Conservation (phyloP, 2,888 invertebrate species). For the Andrena trimmerana region DNA sequence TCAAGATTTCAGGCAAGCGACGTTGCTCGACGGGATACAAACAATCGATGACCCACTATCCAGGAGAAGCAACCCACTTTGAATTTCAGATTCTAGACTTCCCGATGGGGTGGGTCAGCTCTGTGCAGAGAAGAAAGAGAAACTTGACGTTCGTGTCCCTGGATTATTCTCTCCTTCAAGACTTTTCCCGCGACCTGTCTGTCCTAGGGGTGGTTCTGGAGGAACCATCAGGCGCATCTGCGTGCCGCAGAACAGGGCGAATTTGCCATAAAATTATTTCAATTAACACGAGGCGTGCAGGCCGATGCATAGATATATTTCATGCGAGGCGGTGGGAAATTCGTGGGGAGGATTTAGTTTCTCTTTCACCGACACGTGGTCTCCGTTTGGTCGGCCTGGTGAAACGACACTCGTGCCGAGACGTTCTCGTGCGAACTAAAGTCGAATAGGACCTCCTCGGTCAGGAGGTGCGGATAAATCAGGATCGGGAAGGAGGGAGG, state of each 20-base stretch:
- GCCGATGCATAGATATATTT: not conserved
- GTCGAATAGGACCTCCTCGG: slow-evolving; percentile 60
- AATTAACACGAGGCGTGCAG: not conserved
- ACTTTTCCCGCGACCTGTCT: too few species aligned
- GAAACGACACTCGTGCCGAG: slow-evolving; percentile 56
- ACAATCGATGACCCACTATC: not conserved
- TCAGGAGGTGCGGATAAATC: slow-evolving; percentile 69
- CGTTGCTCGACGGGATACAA: too few species aligned
- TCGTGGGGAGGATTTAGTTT: not conserved
- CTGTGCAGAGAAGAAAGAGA: not conserved
- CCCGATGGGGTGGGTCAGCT: too few species aligned
- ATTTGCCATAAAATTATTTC: slow-evolving; percentile 10
- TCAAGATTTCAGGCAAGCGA: too few species aligned
- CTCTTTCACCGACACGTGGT: slow-evolving; percentile 37
- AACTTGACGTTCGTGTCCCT: not conserved
- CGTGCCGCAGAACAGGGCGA: not conserved
- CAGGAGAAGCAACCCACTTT: not conserved
- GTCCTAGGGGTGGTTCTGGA: not conserved
- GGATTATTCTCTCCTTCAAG: slow-evolving; percentile 4
- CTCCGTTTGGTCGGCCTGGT: slow-evolving; percentile 18
- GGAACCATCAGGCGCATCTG: slow-evolving; percentile 7
- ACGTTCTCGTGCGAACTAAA: slow-evolving; percentile 68
- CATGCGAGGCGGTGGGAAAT: not conserved
- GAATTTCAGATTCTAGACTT: not conserved
- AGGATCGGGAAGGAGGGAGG: slow-evolving; percentile 63